Evolutionary conservation across 2,888 invertebrate genomes (phyloP).

Genomic region (Agriopis aurantiaria): DNA sequence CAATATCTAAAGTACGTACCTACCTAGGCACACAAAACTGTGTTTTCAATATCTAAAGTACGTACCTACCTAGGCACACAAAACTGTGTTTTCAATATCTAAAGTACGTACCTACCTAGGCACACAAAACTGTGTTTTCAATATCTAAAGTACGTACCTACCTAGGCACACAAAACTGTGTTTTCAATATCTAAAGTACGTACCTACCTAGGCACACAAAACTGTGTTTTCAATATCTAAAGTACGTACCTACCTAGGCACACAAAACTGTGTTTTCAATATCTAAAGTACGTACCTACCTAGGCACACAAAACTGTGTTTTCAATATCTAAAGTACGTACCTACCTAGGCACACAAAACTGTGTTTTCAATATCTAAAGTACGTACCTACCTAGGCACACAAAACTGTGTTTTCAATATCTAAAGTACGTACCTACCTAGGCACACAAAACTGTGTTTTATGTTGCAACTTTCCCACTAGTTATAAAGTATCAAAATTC

Average conservation of each 20-base stretch:
- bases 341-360: too few species aligned
- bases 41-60: too few species aligned
- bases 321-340: not conserved
- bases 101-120: too few species aligned
- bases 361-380: not conserved
- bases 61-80: not conserved
- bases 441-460: not conserved
- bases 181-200: not conserved
- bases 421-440: too few species aligned
- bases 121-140: not conserved
- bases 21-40: not conserved
- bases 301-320: too few species aligned
- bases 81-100: not conserved
- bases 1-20: too few species aligned
- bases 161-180: not conserved
- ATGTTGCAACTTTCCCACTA: conserved; percentile 45
- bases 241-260: not conserved
- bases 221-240: not conserved
- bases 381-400: too few species aligned
- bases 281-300: not conserved
- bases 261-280: too few species aligned
- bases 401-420: too few species aligned
- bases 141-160: too few species aligned
- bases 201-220: too few species aligned
- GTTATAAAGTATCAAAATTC: conserved; percentile 28